Percentiles rank a stretch among this genome's conserved stretches.
phyloP scores from a whole-genome alignment of 2,888 invertebrate genomes.

The Hirtodrosophila alboralis region DNA sequence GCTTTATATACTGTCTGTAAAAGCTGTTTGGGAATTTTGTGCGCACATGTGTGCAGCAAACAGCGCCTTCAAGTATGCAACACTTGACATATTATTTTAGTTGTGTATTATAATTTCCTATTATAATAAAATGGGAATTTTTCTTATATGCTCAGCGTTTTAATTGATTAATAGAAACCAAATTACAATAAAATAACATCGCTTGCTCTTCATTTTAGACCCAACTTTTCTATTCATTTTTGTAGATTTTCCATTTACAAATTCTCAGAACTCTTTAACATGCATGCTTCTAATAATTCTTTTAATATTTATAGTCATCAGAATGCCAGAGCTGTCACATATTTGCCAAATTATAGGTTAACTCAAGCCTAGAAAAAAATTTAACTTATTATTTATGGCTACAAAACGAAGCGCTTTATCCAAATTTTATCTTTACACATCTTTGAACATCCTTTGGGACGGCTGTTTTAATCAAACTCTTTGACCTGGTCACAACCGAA shows the following conservation, averaged over 20 bases:
- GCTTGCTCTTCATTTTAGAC: too few relatives aligned
- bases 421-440: conserved; percentile 32
- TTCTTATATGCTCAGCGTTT: too few relatives aligned
- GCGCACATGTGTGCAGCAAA: too few relatives aligned
- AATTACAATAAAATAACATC: too few relatives aligned
- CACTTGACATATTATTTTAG: too few relatives aligned
- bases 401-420: background rate
- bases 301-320: conserved; percentile 11
- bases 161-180: too few relatives aligned
- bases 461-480: conserved; percentile 17
- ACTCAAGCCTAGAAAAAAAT: conserved; percentile 10
- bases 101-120: too few relatives aligned
- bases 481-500: conserved; percentile 13
- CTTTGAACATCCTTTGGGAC: conserved; percentile 13
- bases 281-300: conserved; percentile 1
- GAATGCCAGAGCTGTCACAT: conserved; percentile 24
- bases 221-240: background rate
- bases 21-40: too few relatives aligned
- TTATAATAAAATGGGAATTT: too few relatives aligned
- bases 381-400: conserved; percentile 54
- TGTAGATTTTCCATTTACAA: too few relatives aligned
- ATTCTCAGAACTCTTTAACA: conserved; percentile 14
- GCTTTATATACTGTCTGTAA: too few relatives aligned
- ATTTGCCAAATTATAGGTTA: conserved; percentile 65
- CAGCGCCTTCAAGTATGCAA: too few relatives aligned